Percentiles rank a stretch among this genome's conserved stretches.
These are phyloP conservation scores for Tarsius wallacei DNA, from an alignment of 2,797 vertebrate genomes.

Conservation along the genomic window DNA sequence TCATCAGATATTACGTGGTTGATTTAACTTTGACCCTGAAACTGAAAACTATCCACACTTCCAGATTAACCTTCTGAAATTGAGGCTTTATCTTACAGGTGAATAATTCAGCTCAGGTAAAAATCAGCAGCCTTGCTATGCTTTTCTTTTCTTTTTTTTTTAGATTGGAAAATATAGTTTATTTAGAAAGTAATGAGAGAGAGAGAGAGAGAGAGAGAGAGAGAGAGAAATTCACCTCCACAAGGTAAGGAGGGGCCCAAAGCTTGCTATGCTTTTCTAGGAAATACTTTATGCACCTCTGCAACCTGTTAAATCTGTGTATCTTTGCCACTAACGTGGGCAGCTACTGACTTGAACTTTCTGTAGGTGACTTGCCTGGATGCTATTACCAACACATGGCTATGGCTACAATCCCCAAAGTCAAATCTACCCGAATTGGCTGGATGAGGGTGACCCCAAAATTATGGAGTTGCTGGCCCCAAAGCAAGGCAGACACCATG, in stretches of 20 bases:
- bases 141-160: too few species aligned
- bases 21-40: constrained; percentile 63
- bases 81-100: constrained; percentile 1
- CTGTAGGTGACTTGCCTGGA: neutral
- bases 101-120: neutral
- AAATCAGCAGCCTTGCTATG: neutral
- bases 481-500: neutral
- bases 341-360: constrained; percentile 38
- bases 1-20: neutral
- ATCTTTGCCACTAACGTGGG: constrained; percentile 1
- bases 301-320: constrained; percentile 55
- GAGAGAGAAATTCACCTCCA: too few species aligned
- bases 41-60: neutral
- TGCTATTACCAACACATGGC: neutral
- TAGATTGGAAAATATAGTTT: too few species aligned
- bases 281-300: constrained; percentile 10
- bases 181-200: too few species aligned
- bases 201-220: too few species aligned
- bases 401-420: neutral
- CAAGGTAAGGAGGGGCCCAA: too few species aligned
- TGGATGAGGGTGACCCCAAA: constrained; percentile 49
- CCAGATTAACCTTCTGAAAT: neutral
- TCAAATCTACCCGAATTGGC: constrained; percentile 34
- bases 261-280: neutral
- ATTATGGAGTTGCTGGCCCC: neutral